Evolutionary conservation across 2,113 vertebrate genomes (phyloP).

Genomic region (Oenanthe oenanthe): DNA sequence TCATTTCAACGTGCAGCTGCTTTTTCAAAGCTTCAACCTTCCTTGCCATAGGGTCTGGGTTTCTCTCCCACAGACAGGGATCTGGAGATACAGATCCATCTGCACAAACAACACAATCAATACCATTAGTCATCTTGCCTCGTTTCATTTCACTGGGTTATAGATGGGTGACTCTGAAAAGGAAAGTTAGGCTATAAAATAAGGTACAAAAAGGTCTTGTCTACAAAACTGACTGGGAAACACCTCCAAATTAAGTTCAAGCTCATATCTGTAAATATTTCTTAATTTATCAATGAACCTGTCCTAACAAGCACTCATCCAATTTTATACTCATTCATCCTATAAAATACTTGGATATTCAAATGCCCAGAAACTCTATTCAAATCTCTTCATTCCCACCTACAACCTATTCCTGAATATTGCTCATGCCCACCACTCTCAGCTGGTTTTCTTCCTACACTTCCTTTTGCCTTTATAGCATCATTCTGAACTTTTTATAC

Average conservation of each 20-base stretch:
- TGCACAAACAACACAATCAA: not conserved
- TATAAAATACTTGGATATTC: not conserved
- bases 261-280: not conserved
- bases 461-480: not conserved
- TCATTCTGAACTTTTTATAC: not conserved
- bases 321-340: not conserved
- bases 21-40: conserved; percentile 86
- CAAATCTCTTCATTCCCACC: not conserved
- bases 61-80: conserved; percentile 78
- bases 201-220: not conserved
- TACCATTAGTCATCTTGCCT: not conserved
- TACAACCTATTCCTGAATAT: not conserved
- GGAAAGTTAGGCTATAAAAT: not conserved
- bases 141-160: not conserved
- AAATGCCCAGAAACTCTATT: not conserved
- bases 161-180: not conserved
- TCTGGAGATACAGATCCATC: conserved; percentile 72
- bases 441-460: not conserved
- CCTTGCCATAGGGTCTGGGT: conserved; percentile 70
- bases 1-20: conserved; percentile 92
- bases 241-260: not conserved
- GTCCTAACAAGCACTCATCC: not conserved
- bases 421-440: not conserved
- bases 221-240: not conserved
- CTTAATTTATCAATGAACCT: not conserved